Base-by-base conservation (phyloP, 2,888 invertebrate genomes). In the Elmis aenea region DNA sequence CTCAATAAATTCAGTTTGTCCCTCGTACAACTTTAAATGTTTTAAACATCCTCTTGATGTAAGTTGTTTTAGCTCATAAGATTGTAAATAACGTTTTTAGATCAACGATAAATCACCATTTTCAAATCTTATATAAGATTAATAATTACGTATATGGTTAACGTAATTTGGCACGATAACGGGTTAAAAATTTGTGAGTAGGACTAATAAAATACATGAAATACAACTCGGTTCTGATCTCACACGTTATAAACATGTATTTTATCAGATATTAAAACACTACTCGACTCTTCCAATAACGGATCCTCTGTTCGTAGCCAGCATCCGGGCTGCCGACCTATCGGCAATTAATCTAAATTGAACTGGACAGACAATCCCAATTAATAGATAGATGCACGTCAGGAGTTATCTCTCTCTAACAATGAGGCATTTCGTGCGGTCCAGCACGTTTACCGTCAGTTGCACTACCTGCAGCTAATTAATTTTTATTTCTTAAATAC, bases 311-410 rank as follows among this genome's bases (percentile, higher is more conserved):
- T 42, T 31, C 36, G 41, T 41, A 38, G n/a, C n/a, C n/a, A n/a
- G n/a, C n/a, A n/a, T n/a, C n/a, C n/a, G 18, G 12, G 21, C 16
- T 42, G 39, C 42, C 36, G 42, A 55, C 53, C 58, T 61, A 62
- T 62, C 62, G 58, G 58, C 61, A 61, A 63, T 63, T 63, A 63
- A 63, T 63, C 63, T 62, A 63, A 62, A 63, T 62, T 61, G 60
- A 62, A 54, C 54, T 52, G 49, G 59, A 58, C 61, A 59, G 58
- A 59, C 58, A 58, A 59, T 58, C 57, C 60, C 58, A 61, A 61
- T 61, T 61, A 61, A 61, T 61, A 60, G 58, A 61, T 55, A 30
- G 42, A 42, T 35, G 25, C 38, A 33, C 42, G 38, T 42, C 38
- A 42, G 32, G 34, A 31, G 38, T 32, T 30, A 16, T 26, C 31